Base-by-base conservation (phyloP, 1,140 invertebrate genomes). In the Ips nitidus region DNA sequence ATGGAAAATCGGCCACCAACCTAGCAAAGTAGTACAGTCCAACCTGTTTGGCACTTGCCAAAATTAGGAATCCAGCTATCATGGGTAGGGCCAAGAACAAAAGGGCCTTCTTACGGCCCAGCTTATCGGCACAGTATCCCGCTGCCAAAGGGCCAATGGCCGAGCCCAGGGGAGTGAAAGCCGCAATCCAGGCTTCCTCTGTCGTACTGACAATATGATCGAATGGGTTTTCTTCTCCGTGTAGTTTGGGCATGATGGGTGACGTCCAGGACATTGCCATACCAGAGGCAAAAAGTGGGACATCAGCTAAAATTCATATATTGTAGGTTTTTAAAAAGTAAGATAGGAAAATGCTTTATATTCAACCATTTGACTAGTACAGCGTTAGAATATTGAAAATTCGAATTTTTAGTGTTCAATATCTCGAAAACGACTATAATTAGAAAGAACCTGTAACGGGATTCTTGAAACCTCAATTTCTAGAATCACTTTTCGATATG, bases 181-280 rank as follows among this genome's bases (percentile, higher is more conserved):
- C 91, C 0, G 89, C 90, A 66, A 95, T 90, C 92, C 92, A 95
- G 0, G 92, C 90, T 52, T 82, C 81, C 74, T 91, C 81, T 1
- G 85, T 82, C 0, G 71, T 38, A 0, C 80, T 82, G 2, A 86
- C 63, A 4, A 45, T 52, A 2, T 69, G 70, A 0, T 81, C 82
- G 4, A 78, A 71, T 0, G 77, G 77, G 62, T 75, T 77, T 41
- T 76, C 71, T 38, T 64, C 41, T 22, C 42, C 36, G 37, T 67
- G 60, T n/a, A 92, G 77, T 74, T 86, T 87, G 1, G 84, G 81
- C 2, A 86, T 81, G 1, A 88, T 79, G 0, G 91, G 90, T 4
- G 91, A 92, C 0, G 90, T 90, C 90, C 91, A 93, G 47, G 86
- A 70, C 62, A 70, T 58, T 2, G 40, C 69, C 7, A 70, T 58